Conservation (phyloP, 2,113 vertebrate species). For the Coreoperca whiteheadi region DNA sequence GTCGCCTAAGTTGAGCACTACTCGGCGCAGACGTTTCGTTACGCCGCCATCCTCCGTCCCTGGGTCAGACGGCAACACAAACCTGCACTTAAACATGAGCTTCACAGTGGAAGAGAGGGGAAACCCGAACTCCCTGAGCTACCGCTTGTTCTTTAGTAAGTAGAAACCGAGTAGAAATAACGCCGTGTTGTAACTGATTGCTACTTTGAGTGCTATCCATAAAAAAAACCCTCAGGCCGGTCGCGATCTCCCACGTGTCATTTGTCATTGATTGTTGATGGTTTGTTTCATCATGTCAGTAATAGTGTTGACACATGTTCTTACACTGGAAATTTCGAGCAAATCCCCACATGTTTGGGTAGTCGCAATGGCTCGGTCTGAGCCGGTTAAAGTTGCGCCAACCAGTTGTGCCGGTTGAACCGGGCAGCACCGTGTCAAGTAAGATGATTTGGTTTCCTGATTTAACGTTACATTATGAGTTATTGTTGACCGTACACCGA, state of each 20-base stretch:
- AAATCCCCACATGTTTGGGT: neutral
- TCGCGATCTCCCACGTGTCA: constrained; percentile 76
- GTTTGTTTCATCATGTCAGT: neutral
- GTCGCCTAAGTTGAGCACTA: too few relatives aligned
- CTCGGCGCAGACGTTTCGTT: neutral
- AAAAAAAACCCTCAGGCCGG: neutral
- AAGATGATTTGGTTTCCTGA: neutral
- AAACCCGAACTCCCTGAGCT: constrained; percentile 86
- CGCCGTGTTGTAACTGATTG: neutral
- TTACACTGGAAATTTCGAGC: too few relatives aligned
- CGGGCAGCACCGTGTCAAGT: too few relatives aligned
- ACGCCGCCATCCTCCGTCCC: constrained; percentile 48
- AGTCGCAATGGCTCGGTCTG: neutral
- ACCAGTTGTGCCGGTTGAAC: neutral
- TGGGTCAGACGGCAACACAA: neutral
- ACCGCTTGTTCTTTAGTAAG: constrained; percentile 93
- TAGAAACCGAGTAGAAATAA: constrained; percentile 25
- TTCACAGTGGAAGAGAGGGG: constrained; percentile 90
- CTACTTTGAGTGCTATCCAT: neutral
- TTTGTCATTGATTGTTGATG: constrained; percentile 30
- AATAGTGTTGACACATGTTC: fast-evolving
- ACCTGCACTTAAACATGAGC: constrained; percentile 72
- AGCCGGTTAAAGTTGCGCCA: neutral
- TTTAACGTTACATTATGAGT: neutral
- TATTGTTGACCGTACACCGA: neutral